Evolutionary conservation across 2,797 vertebrate species (phyloP).

Genomic region (Lutjanus campechanus): DNA sequence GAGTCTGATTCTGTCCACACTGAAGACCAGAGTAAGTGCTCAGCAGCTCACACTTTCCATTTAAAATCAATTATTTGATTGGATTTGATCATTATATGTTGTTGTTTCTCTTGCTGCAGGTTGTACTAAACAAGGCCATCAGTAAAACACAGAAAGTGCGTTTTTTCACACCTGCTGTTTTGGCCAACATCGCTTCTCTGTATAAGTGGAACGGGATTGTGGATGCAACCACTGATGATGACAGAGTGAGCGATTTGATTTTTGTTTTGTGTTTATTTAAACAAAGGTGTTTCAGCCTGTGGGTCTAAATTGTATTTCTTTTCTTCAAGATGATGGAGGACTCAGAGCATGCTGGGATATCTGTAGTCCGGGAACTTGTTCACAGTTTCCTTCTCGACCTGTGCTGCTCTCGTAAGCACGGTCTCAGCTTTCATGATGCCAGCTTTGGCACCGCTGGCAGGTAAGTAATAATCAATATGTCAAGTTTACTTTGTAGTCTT

Average conservation of each 20-base stretch:
- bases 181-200: conserved; percentile 90
- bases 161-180: conserved; percentile 90
- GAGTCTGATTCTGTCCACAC: conserved; percentile 91
- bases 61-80: not conserved
- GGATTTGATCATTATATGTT: not conserved
- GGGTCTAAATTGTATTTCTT: not conserved
- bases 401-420: conserved; percentile 95
- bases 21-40: conserved; percentile 89
- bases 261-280: conserved; percentile 3
- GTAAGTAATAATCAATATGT: conserved; percentile 72
- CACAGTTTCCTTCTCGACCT: conserved; percentile 93
- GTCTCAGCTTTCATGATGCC: conserved; percentile 93
- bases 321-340: conserved; percentile 57
- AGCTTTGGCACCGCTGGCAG: conserved; percentile 92
- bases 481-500: not conserved
- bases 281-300: not conserved
- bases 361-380: conserved; percentile 87
- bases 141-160: conserved; percentile 97
- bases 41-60: not conserved
- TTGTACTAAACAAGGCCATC: conserved; percentile 90
- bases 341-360: conserved; percentile 81
- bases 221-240: conserved; percentile 85
- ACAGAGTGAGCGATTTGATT: conserved; percentile 78
- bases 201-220: conserved; percentile 94
- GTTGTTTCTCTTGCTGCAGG: conserved; percentile 79